Conservation (phyloP, 2,797 vertebrate species). For the Smutsia temminckii region DNA sequence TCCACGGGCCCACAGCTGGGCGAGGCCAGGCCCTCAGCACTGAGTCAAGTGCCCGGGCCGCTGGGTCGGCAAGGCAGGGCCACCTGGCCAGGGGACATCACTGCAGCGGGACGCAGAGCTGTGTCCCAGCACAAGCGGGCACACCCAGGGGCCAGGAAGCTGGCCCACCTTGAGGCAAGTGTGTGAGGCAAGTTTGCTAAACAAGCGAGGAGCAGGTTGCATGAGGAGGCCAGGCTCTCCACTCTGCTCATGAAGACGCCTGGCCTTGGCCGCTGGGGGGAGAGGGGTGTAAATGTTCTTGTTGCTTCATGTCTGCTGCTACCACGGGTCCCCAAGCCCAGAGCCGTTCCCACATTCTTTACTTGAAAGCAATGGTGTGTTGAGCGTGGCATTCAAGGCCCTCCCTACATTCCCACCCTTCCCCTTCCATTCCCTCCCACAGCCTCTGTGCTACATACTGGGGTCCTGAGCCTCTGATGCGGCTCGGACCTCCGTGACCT, state of each 20-base stretch:
- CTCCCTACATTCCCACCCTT: background rate
- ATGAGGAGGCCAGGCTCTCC: too few relatives aligned
- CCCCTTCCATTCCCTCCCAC: background rate
- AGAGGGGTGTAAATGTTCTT: accelerated
- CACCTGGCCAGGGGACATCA: background rate
- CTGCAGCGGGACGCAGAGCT: background rate
- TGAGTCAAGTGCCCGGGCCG: accelerated
- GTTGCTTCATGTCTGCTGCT: background rate
- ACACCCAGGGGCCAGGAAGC: accelerated
- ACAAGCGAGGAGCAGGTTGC: background rate
- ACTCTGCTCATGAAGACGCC: too few relatives aligned
- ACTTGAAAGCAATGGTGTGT: background rate
- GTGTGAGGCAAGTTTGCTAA: too few relatives aligned
- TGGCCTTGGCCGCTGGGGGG: background rate
- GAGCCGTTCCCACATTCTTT: background rate
- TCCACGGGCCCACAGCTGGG: background rate
- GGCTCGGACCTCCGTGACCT: too few relatives aligned
- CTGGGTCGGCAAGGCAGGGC: background rate
- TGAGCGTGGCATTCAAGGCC: too few relatives aligned
- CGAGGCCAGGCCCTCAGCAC: background rate
- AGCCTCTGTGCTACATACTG: too few relatives aligned
- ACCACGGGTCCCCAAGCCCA: background rate
- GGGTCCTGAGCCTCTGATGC: background rate
- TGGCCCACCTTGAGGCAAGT: background rate
- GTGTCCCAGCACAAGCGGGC: accelerated